Evolutionary conservation across 64 coral and sea anemone species (phyloP).

Genomic region (Montipora cactus): DNA sequence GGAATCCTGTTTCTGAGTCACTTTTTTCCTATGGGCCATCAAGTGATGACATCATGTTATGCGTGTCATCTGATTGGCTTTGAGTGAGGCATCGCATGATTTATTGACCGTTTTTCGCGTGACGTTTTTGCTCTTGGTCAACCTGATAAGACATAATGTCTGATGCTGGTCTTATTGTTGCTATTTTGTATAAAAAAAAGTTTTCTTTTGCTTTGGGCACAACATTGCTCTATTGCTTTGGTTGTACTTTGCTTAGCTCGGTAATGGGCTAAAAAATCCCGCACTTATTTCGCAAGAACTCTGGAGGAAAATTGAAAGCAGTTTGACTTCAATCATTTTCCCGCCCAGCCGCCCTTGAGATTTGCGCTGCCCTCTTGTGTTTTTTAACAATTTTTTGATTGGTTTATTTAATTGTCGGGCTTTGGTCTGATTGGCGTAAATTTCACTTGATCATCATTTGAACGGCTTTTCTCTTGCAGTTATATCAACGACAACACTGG

Average conservation of each 20-base stretch:
- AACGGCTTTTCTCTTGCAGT: slow-evolving; percentile 9
- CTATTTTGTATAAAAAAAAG: background rate
- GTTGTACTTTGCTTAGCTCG: background rate
- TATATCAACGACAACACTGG: slow-evolving; percentile 93
- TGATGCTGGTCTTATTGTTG: slow-evolving; percentile 13
- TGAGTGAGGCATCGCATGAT: background rate
- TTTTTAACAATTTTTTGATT: background rate
- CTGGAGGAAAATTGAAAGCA: too few species aligned
- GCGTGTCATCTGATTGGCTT: slow-evolving; percentile 60
- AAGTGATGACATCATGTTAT: slow-evolving; percentile 54
- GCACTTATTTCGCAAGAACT: too few species aligned
- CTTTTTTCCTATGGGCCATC: background rate
- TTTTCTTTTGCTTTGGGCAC: too few species aligned
- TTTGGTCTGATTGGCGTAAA: background rate
- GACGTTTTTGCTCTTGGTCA: slow-evolving; percentile 13
- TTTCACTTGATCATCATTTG: background rate
- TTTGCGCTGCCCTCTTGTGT: too few species aligned
- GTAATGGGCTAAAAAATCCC: too few species aligned
- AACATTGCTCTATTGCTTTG: background rate
- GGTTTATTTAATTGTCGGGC: background rate
- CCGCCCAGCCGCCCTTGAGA: too few species aligned
- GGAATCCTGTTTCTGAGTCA: background rate
- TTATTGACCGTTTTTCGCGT: slow-evolving; percentile 19
- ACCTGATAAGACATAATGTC: slow-evolving; percentile 23
- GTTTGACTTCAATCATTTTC: too few species aligned